Evolutionary conservation across 2,113 vertebrate species (phyloP).

Genomic region (human): DNA sequence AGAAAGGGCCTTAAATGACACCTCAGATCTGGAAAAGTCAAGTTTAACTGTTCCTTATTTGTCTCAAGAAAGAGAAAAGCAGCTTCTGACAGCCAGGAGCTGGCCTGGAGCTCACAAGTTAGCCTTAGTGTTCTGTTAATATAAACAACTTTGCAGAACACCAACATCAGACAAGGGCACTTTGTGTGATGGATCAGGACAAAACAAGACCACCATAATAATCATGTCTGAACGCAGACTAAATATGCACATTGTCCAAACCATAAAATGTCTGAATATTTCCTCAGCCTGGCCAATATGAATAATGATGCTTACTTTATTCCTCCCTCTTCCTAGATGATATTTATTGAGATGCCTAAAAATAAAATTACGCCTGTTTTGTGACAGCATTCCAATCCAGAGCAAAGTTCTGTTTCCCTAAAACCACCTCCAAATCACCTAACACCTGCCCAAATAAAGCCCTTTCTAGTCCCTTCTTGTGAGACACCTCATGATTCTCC

Average conservation of each 20-base stretch:
- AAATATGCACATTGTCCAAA: neutral
- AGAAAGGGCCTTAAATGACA: neutral
- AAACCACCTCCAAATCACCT: neutral
- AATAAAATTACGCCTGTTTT: neutral
- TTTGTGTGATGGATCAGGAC: neutral
- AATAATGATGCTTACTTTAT: neutral
- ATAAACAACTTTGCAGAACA: neutral
- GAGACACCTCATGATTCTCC: neutral
- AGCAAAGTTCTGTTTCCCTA: neutral
- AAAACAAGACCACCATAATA: neutral
- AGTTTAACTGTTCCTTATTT: neutral
- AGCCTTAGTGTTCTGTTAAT: neutral
- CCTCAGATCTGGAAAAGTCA: conserved; percentile 5
- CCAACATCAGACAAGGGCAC: neutral
- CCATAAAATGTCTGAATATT: neutral
- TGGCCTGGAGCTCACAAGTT: neutral
- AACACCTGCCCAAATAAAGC: neutral
- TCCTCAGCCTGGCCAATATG: neutral
- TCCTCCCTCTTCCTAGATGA: neutral
- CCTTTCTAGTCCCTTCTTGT: neutral
- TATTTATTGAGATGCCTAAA: neutral
- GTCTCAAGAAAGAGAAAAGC: conserved; percentile 16
- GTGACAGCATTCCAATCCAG: neutral
- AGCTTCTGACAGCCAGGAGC: neutral
- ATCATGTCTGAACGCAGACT: neutral